These are phyloP conservation scores for Drosophila nannoptera DNA, from an alignment of 1,140 invertebrate species.

Conservation along the genomic window DNA sequence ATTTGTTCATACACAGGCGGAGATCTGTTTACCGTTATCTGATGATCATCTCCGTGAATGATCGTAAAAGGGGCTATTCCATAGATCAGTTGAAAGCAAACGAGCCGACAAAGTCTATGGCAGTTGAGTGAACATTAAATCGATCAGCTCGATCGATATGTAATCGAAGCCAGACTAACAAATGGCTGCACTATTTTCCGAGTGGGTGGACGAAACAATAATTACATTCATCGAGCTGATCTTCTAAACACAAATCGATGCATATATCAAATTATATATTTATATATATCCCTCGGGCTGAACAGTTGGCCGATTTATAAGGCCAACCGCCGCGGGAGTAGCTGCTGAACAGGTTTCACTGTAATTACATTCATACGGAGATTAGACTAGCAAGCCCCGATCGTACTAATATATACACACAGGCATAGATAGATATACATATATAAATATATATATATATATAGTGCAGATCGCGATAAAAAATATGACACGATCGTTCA, in stretches of 20 bases:
- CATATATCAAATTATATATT: no score
- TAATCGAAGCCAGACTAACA: not conserved
- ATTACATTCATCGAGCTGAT: not conserved
- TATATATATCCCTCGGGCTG: slow-evolving; percentile 1
- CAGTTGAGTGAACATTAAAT: no score
- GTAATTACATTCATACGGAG: slow-evolving; percentile 39
- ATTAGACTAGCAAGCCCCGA: slow-evolving; percentile 26
- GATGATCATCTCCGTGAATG: not conserved
- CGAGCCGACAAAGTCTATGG: not conserved
- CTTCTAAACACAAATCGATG: no score
- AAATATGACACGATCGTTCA: slow-evolving; percentile 12
- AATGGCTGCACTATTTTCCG: not conserved
- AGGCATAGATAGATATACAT: not conserved
- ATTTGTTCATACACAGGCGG: not conserved
- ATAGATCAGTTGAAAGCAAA: not conserved
- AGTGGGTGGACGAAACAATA: slow-evolving; percentile 2
- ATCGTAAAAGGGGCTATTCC: not conserved
- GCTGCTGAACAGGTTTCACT: slow-evolving; percentile 34
- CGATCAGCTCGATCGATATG: no score
- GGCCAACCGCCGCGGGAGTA: slow-evolving; percentile 22
- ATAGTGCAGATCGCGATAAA: slow-evolving; percentile 25
- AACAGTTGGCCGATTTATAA: slow-evolving; percentile 9
- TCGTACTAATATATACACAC: not conserved
- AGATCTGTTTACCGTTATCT: not conserved
- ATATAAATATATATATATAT: slow-evolving; percentile 1